Evolutionary conservation across 2,888 invertebrate genomes (phyloP).

Genomic region (Acronicta psi): DNA sequence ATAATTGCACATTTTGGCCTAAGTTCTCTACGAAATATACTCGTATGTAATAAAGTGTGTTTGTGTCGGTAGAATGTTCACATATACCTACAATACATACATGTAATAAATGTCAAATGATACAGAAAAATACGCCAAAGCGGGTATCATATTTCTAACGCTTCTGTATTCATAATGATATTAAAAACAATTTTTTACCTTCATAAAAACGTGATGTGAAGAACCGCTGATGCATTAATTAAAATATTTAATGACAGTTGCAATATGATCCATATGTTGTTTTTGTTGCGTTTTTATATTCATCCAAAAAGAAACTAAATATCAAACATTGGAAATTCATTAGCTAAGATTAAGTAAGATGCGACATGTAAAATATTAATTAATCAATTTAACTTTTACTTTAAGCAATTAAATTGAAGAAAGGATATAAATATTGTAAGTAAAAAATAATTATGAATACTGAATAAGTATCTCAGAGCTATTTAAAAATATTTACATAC

Average conservation of each 20-base stretch:
- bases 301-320: background rate
- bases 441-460: too few species aligned
- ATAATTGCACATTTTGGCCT: too few species aligned
- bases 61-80: slow-evolving; percentile 6
- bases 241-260: slow-evolving; percentile 6
- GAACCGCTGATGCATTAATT: slow-evolving; percentile 19
- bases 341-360: background rate
- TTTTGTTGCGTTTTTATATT: slow-evolving; percentile 1
- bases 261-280: slow-evolving; percentile 8
- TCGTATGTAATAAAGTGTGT: background rate
- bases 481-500: too few species aligned
- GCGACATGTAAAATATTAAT: too few species aligned
- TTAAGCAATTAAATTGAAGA: too few species aligned
- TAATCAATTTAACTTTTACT: too few species aligned
- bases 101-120: slow-evolving; percentile 7
- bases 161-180: slow-evolving; percentile 6
- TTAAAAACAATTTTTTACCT: slow-evolving; percentile 22
- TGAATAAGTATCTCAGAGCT: too few species aligned
- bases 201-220: slow-evolving; percentile 12
- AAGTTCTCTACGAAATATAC: too few species aligned
- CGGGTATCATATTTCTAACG: slow-evolving; percentile 24
- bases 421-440: too few species aligned
- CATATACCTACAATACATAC: background rate
- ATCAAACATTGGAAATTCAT: background rate
- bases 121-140: slow-evolving; percentile 25